Evolutionary conservation across 2,888 invertebrate species (phyloP), one percentile per base, ranked within the genome.

Genomic region (Eupithecia abbreviata): DNA sequence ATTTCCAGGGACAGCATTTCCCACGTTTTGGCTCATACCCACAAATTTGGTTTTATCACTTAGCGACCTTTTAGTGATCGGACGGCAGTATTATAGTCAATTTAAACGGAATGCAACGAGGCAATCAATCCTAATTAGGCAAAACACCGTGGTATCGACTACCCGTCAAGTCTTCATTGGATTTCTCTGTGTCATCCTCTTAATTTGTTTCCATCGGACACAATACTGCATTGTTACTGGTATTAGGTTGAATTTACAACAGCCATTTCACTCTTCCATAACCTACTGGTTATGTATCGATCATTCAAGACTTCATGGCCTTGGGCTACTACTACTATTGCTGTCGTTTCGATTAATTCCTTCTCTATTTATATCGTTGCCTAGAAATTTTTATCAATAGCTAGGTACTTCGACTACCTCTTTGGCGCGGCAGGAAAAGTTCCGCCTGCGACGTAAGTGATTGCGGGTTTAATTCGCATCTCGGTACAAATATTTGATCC

Each of bases 161-260:
- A 84, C 84, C 84, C 79, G 84, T 83, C 81, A 81, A 77, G 78
- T 81, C 3, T 68, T 82, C 78, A 79, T 81, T 77, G 83, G 82
- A 88, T 89, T 90, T 85, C 81, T 86, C 89, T 81, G 81, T 83
- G 90, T 92, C 92, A 92, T 91, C 87, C 81, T 85, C 85, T 88
- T 92, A 93, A 93, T 93, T 92, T 89, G 90, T 90, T 92, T 89
- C 87, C 86, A 90, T 89, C 88, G 87, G 85, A 88, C 85, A 93
- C 92, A 92, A 92, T 89, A 85, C 84, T 84, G 73, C 71, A 88
- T 93, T 93, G 90, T 91, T 89, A 82, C 5, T 42, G 68, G 66
- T 66, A 5, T 66, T 66, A 66, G 41, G 42, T 66, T 66, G 15
- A 66, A 15, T 66, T 42, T 66, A 66, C 4, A 66, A 15, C 42